Evolutionary conservation across 2,888 invertebrate species (phyloP).

Genomic region (Meandrusa payeni): DNA sequence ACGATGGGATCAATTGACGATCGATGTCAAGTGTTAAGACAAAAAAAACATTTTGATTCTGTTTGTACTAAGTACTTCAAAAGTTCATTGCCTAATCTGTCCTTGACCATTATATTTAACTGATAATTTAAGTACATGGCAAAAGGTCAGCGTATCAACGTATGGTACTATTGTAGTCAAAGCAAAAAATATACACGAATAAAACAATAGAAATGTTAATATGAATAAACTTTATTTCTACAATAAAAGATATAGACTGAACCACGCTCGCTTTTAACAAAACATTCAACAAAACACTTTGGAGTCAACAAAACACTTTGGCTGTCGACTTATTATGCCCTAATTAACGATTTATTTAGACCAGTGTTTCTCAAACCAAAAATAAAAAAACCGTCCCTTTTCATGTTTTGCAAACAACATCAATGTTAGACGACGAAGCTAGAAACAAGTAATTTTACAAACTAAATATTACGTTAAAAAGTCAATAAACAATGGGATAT

Average conservation of each 20-base stretch:
- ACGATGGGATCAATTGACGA: too few species aligned
- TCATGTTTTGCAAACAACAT: constrained; percentile 25
- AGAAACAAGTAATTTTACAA: not conserved
- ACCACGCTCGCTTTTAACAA: constrained; percentile 67
- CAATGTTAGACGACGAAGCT: constrained; percentile 4
- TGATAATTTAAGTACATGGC: too few species aligned
- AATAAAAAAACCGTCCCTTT: constrained; percentile 39
- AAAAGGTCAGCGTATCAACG: too few species aligned
- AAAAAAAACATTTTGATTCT: too few species aligned
- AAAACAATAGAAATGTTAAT: constrained; percentile 46
- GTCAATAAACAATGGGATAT: too few species aligned
- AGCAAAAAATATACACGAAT: constrained; percentile 19
- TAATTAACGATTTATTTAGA: constrained; percentile 56
- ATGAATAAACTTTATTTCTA: constrained; percentile 80
- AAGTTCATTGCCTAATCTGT: too few species aligned
- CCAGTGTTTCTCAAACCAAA: constrained; percentile 76
- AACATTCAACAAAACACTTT: constrained; percentile 79
- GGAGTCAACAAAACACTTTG: constrained; percentile 75
- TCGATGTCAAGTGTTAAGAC: too few species aligned
- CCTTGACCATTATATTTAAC: too few species aligned
- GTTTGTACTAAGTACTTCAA: too few species aligned
- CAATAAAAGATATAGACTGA: constrained; percentile 73
- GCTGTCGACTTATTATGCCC: constrained; percentile 72
- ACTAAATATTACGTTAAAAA: not conserved
- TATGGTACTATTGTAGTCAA: too few species aligned